Conservation (phyloP, 2,113 vertebrate species). For the Mesitornis unicolor region DNA sequence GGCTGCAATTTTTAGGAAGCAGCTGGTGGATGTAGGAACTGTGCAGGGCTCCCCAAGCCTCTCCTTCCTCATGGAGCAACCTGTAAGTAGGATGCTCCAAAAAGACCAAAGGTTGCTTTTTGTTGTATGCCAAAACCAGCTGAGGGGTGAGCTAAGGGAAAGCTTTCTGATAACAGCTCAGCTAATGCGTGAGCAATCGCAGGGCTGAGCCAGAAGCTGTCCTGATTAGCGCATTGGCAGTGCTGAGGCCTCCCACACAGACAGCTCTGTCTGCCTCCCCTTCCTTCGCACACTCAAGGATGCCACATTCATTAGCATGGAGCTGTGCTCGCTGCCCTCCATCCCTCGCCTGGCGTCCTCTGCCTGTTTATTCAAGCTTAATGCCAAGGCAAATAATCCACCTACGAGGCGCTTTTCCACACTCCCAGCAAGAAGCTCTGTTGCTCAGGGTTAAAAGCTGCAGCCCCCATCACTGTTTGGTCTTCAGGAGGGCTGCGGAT, state of each 20-base stretch:
- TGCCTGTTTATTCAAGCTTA: slow-evolving; percentile 26
- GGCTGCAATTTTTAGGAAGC: not conserved
- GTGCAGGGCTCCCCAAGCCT: not conserved
- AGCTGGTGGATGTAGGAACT: not conserved
- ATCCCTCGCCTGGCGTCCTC: not conserved
- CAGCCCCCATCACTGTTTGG: not conserved
- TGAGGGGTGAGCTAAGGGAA: not conserved
- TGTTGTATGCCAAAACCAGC: not conserved
- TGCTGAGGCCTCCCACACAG: slow-evolving; percentile 68
- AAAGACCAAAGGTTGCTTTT: not conserved
- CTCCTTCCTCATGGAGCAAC: not conserved
- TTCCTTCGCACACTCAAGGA: slow-evolving; percentile 49
- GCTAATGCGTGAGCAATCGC: slow-evolving; percentile 44
- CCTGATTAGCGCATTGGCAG: slow-evolving; percentile 63
- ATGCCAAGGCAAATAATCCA: not conserved
- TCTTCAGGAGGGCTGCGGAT: not conserved
- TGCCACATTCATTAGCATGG: slow-evolving; percentile 33
- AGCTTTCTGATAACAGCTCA: slow-evolving; percentile 15
- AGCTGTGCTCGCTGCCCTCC: slow-evolving; percentile 24
- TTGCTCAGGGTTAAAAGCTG: not conserved
- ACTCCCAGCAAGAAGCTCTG: not conserved
- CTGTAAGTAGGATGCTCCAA: not conserved
- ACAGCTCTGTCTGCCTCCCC: slow-evolving; percentile 49
- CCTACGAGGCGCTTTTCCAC: not conserved
- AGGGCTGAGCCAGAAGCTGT: slow-evolving; percentile 14